A percentile compares a stretch with the other conserved stretches of the same genome.
Evolutionary conservation across 2,888 invertebrate genomes (phyloP).

Genomic region (Plagodis pulveraria): DNA sequence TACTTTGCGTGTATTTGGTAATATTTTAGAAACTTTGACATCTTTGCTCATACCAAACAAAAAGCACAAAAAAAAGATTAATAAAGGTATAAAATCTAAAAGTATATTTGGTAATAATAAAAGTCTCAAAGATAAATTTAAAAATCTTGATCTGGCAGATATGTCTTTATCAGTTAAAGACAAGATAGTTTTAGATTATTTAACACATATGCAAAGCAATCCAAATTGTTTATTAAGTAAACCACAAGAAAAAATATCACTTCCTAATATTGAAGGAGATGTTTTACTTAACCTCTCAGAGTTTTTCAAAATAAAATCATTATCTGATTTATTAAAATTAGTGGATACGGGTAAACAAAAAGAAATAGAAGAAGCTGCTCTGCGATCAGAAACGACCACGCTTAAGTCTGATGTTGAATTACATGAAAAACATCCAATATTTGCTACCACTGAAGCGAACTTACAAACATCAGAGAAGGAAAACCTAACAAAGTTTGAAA

Average conservation of each 20-base stretch:
- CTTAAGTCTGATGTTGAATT: neutral
- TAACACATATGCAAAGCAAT: slow-evolving; percentile 60
- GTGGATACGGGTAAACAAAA: slow-evolving; percentile 32
- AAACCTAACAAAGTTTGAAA: slow-evolving; percentile 38
- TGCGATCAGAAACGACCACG: slow-evolving; percentile 11
- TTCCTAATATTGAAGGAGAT: slow-evolving; percentile 59
- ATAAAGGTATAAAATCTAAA: slow-evolving; percentile 48
- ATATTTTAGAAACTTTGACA: slow-evolving; percentile 65
- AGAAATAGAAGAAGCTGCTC: slow-evolving; percentile 12
- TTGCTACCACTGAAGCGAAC: slow-evolving; percentile 8
- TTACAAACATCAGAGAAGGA: slow-evolving; percentile 16
- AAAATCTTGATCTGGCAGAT: slow-evolving; percentile 53
- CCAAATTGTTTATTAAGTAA: slow-evolving; percentile 58
- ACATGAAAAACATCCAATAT: neutral
- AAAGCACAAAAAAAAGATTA: slow-evolving; percentile 46
- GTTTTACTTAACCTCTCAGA: slow-evolving; percentile 69
- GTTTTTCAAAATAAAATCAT: slow-evolving; percentile 70
- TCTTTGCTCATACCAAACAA: slow-evolving; percentile 63
- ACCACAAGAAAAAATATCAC: slow-evolving; percentile 31
- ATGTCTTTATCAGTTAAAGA: slow-evolving; percentile 64
- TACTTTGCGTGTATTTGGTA: slow-evolving; percentile 61
- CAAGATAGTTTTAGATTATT: slow-evolving; percentile 67
- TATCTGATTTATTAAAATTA: slow-evolving; percentile 63
- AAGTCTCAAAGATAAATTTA: slow-evolving; percentile 48
- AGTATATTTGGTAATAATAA: slow-evolving; percentile 46